Evolutionary conservation across 2,113 vertebrate genomes (phyloP), one percentile per base, ranked within the genome.

Genomic region (Cavia aperea): DNA sequence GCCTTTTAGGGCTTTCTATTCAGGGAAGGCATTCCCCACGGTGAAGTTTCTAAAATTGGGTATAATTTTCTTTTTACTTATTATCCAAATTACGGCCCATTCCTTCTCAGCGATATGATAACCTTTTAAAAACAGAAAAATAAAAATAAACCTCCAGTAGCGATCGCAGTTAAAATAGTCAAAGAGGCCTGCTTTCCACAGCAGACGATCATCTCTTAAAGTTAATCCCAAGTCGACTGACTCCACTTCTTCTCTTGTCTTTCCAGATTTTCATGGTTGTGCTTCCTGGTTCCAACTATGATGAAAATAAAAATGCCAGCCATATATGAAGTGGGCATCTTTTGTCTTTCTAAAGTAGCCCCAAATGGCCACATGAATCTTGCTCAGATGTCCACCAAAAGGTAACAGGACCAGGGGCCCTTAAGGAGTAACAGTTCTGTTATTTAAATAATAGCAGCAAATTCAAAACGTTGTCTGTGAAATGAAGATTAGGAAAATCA

Each of bases 11-110:
- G 65, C 51, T 58, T 93, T 60, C 72, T 92, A 66, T 94, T 93
- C 70, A 96, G 95, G 88, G 95, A 66, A 90, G 56, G 39, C 90
- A 1, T 82, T 95, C 93, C 89, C 94, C 93, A 63, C 39, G 56
- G 16, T 21, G 91, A 73, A 94, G 56, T 94, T 97, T 88, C 68
- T 96, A 58, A 95, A 90, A 66, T 78, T 96, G 81, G 39, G 68
- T 75, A 79, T 65, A 88, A 29, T 31, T 92, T 93, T 66, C 49
- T 81, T 86, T 79, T n/a, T 90, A 70, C 89, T 92, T 87, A 2
- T 1, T 82, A 86, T 78, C 21, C 29, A 51, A 46, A 31, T 91
- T 66, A 91, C n/a, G 62, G 54, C 68, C 36, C 15, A 36, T 85
- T 95, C 36, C 51, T 93, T 62, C 87, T 79, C 73, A 88, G 58